Percentiles rank a stretch among this genome's conserved stretches.
Evolutionary conservation across 2,888 invertebrate genomes (phyloP).

Genomic region (Drosophila fungiperda): DNA sequence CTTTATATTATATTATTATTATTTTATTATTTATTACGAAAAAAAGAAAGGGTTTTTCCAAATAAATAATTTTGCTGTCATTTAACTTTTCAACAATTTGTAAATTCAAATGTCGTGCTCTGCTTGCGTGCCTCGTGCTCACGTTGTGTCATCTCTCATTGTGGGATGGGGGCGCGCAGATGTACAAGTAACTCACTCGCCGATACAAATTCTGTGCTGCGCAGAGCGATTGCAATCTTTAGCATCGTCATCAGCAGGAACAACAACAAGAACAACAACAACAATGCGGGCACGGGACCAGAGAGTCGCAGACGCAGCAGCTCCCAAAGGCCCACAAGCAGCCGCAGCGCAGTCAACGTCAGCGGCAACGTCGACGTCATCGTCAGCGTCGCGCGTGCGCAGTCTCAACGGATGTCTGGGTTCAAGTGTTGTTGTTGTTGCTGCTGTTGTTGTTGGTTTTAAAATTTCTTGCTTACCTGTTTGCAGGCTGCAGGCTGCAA

Average conservation of each 20-base stretch:
- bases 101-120: neutral
- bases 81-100: neutral
- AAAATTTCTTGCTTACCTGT: constrained; percentile 71
- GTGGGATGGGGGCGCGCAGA: constrained; percentile 60
- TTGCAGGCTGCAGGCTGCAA: constrained; percentile 61
- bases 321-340: constrained; percentile 47
- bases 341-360: constrained; percentile 15
- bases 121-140: constrained; percentile 13
- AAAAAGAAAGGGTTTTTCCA: neutral
- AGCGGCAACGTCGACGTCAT: constrained; percentile 29
- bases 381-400: constrained; percentile 80
- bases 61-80: neutral
- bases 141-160: constrained; percentile 36
- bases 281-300: constrained; percentile 69
- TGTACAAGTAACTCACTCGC: constrained; percentile 64
- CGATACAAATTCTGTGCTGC: constrained; percentile 78
- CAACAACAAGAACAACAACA: constrained; percentile 36
- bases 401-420: constrained; percentile 74
- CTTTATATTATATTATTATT: neutral
- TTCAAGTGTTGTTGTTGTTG: constrained; percentile 46
- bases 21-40: neutral
- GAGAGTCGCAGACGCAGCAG: constrained; percentile 22
- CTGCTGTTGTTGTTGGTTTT: constrained; percentile 34
- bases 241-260: constrained; percentile 73
- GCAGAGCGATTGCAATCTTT: constrained; percentile 81